Conservation (phyloP, 2,113 vertebrate genomes). For the Lucifuga dentata region DNA sequence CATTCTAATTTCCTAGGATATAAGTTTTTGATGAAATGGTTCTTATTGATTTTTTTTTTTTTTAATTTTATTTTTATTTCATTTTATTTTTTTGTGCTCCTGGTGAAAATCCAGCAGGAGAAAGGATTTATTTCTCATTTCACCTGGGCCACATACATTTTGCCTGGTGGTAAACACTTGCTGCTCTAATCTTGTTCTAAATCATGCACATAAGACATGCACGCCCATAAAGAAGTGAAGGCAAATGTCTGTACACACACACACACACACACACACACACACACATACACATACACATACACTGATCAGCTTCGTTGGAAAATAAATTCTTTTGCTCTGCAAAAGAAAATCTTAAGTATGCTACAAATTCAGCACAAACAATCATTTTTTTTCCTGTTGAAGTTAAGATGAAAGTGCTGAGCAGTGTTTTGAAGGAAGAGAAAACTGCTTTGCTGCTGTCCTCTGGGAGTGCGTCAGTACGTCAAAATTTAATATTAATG, state of each 20-base stretch:
- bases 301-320: not conserved
- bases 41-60: constrained; percentile 44
- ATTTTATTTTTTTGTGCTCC: no score
- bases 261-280: no score
- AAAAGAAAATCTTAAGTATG: constrained; percentile 8
- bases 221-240: not conserved
- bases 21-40: constrained; percentile 40
- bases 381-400: constrained; percentile 25
- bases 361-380: not conserved
- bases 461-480: constrained; percentile 37
- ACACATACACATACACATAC: no score
- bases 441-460: constrained; percentile 38
- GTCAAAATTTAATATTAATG: constrained; percentile 67
- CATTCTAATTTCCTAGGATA: constrained; percentile 41
- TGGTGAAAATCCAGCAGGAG: not conserved
- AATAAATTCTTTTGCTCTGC: not conserved
- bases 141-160: not conserved
- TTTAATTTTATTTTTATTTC: no score
- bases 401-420: constrained; percentile 31
- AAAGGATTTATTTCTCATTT: constrained; percentile 24
- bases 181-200: constrained; percentile 8
- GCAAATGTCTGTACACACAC: not conserved
- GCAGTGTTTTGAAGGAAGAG: constrained; percentile 16
- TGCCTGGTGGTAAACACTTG: not conserved
- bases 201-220: not conserved